phyloP scores from a whole-genome alignment of 2,888 invertebrate genomes.

The Meloe dianella region DNA sequence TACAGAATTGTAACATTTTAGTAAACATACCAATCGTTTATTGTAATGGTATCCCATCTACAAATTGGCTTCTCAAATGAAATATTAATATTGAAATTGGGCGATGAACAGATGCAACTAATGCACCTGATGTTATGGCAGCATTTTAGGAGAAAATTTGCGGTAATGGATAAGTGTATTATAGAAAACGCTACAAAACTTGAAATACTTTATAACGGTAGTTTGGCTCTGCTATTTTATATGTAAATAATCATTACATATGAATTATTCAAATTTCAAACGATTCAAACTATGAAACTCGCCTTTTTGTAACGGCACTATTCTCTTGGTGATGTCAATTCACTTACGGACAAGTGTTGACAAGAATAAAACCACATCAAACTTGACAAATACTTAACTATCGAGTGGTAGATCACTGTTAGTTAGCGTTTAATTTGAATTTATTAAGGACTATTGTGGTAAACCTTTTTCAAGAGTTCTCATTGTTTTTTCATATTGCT shows the following conservation, averaged over 20 bases:
- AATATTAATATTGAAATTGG: not conserved
- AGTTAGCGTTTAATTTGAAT: not conserved
- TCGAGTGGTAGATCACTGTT: not conserved
- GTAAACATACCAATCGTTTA: no score
- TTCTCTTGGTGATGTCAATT: not conserved
- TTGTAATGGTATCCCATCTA: no score
- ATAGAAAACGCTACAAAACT: not conserved
- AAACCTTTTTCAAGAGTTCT: no score
- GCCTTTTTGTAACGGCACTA: not conserved
- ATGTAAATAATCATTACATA: not conserved
- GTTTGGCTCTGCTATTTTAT: not conserved
- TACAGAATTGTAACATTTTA: no score
- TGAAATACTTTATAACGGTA: not conserved
- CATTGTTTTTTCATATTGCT: no score
- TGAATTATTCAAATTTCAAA: constrained; percentile 1
- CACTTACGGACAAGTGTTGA: not conserved
- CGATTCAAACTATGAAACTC: not conserved
- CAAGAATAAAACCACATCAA: not conserved
- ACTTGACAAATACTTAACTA: not conserved
- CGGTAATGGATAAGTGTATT: not conserved
- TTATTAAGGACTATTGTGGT: not conserved
- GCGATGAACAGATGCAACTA: not conserved
- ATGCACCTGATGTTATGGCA: not conserved
- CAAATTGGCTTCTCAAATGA: no score
- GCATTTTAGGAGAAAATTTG: not conserved